phyloP scores from a whole-genome alignment of 1,140 invertebrate genomes.

The Thaumatotibia leucotreta region DNA sequence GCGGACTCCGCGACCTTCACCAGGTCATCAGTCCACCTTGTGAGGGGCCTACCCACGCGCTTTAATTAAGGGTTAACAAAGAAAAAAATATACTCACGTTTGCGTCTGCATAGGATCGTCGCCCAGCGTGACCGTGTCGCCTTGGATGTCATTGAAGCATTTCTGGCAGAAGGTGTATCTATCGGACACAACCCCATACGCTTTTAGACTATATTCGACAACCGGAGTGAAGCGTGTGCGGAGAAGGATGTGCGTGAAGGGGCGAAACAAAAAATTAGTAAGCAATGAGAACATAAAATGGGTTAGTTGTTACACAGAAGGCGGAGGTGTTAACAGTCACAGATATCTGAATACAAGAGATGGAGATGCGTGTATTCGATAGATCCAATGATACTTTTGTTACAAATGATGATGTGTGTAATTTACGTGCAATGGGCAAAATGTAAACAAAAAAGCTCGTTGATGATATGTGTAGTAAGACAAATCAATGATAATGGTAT shows the following conservation, averaged over 20 bases:
- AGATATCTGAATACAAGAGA: not conserved
- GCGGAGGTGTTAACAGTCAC: not conserved
- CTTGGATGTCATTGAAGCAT: constrained; percentile 99
- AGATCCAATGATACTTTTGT: too few species aligned
- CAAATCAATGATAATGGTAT: not conserved
- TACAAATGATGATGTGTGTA: not conserved
- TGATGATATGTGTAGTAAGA: not conserved
- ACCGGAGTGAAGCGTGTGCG: constrained; percentile 53
- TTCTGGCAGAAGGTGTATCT: constrained; percentile 99
- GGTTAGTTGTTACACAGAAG: constrained; percentile 53
- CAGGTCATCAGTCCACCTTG: too few species aligned
- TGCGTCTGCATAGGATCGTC: constrained; percentile 97
- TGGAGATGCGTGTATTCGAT: not conserved
- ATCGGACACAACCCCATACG: constrained; percentile 86
- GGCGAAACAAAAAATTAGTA: constrained; percentile 72
- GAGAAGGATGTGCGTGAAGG: constrained; percentile 65
- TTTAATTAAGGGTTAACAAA: too few species aligned
- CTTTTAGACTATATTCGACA: constrained; percentile 70
- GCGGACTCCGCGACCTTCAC: too few species aligned
- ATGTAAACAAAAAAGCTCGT: too few species aligned
- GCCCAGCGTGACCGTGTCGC: constrained; percentile 96
- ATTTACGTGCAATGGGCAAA: too few species aligned
- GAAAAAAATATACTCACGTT: constrained; percentile 90
- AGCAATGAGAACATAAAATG: constrained; percentile 65
- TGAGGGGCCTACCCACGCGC: too few species aligned